Conservation (phyloP, 2,888 invertebrate species). For the Apamea sordens region DNA sequence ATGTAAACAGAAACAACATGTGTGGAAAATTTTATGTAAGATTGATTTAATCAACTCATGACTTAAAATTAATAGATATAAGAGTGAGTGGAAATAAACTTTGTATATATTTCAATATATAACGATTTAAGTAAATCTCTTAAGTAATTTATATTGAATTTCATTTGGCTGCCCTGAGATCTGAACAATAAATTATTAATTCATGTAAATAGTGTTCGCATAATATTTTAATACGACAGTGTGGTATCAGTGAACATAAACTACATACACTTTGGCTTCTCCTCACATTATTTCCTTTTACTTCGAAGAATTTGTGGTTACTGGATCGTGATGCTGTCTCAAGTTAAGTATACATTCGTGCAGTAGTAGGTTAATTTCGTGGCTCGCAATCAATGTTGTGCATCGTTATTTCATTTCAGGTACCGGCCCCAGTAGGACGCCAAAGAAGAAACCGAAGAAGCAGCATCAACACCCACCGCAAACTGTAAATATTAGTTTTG, state of each 20-base stretch:
- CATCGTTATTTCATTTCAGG: slow-evolving; percentile 76
- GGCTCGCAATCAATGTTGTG: slow-evolving; percentile 42
- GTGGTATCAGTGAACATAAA: slow-evolving; percentile 66
- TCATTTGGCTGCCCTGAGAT: slow-evolving; percentile 89
- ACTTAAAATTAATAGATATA: slow-evolving; percentile 87
- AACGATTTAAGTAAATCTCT: slow-evolving; percentile 89
- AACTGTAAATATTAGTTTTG: slow-evolving; percentile 84
- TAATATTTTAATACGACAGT: slow-evolving; percentile 23
- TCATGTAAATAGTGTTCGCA: slow-evolving; percentile 9
- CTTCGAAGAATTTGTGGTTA: slow-evolving; percentile 36
- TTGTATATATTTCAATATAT: slow-evolving; percentile 90
- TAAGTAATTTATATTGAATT: slow-evolving; percentile 87
- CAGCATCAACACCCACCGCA: slow-evolving; percentile 79
- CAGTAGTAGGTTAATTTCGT: slow-evolving; percentile 31
- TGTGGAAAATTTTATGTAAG: slow-evolving; percentile 85
- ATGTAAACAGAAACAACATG: slow-evolving; percentile 82
- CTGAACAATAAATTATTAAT: slow-evolving; percentile 74
- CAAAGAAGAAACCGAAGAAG: slow-evolving; percentile 87
- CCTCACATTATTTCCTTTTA: slow-evolving; percentile 47
- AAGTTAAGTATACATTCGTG: slow-evolving; percentile 68
- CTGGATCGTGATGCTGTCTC: slow-evolving; percentile 49
- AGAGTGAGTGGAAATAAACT: slow-evolving; percentile 88
- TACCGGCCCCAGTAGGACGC: slow-evolving; percentile 81
- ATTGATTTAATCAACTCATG: slow-evolving; percentile 89
- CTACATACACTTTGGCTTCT: slow-evolving; percentile 60